Evolutionary conservation across 2,113 vertebrate genomes (phyloP).

Genomic region (Cnemophilus loriae): DNA sequence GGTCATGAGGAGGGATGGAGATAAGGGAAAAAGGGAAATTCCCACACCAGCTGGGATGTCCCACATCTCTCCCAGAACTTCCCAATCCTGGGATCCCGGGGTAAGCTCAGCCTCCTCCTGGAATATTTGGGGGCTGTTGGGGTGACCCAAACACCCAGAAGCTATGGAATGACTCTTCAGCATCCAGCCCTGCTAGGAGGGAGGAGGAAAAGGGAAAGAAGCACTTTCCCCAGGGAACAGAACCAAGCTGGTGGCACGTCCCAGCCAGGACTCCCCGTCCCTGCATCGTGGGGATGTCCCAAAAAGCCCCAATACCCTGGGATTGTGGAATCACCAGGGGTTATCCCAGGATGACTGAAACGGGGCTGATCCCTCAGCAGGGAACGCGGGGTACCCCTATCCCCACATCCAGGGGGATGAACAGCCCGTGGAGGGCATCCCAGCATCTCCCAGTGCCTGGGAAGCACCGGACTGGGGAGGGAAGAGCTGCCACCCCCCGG

Average conservation of each 20-base stretch:
- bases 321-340: rapidly evolving
- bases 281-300: too few species aligned
- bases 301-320: rapidly evolving
- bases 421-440: background rate
- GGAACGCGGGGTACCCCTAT: too few species aligned
- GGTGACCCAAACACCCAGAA: background rate
- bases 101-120: background rate
- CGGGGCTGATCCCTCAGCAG: rapidly evolving
- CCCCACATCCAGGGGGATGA: background rate
- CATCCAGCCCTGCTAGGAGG: rapidly evolving
- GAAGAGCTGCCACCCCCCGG: rapidly evolving
- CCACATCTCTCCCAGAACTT: background rate
- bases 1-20: background rate
- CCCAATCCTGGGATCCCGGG: rapidly evolving
- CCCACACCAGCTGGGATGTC: background rate
- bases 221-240: rapidly evolving
- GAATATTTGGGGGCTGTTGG: background rate
- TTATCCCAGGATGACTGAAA: background rate
- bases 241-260: background rate
- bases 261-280: background rate
- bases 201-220: background rate
- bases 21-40: background rate
- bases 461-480: rapidly evolving
- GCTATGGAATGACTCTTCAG: rapidly evolving
- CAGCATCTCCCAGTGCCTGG: background rate